Evolutionary conservation across 2,888 invertebrate species (phyloP).

Genomic region (Acleris laterana): DNA sequence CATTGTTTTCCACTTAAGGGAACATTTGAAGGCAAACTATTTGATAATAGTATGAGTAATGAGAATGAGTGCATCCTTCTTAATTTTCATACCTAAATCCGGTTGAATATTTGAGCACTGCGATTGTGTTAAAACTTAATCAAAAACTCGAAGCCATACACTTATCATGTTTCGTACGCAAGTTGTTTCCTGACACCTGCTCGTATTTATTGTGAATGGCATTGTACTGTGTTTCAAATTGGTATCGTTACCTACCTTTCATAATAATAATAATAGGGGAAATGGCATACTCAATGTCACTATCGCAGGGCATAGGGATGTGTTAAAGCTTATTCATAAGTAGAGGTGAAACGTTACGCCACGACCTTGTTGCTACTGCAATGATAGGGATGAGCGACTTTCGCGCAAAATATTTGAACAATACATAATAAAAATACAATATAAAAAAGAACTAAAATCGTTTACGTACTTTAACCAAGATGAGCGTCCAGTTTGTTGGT

Average conservation of each 20-base stretch:
- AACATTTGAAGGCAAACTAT: conserved; percentile 7
- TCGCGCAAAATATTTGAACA: conserved; percentile 56
- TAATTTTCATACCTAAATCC: too few relatives aligned
- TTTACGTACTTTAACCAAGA: conserved; percentile 82
- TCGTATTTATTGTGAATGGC: conserved; percentile 8
- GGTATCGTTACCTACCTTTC: conserved; percentile 20
- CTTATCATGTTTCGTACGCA: conserved; percentile 10
- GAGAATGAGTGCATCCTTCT: conserved; percentile 6
- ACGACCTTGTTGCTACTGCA: conserved; percentile 72
- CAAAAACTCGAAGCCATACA: conserved; percentile 12
- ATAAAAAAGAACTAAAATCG: conserved; percentile 56
- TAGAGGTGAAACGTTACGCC: conserved; percentile 73
- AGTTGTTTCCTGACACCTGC: conserved; percentile 18
- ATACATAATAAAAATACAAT: conserved; percentile 44
- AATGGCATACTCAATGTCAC: conserved; percentile 22
- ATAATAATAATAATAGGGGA: conserved; percentile 26
- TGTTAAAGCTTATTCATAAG: conserved; percentile 67
- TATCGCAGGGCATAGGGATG: conserved; percentile 19
- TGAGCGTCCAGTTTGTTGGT: conserved; percentile 81
- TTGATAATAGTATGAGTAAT: conserved; percentile 11
- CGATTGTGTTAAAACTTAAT: conserved; percentile 11
- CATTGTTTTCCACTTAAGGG: conserved; percentile 29
- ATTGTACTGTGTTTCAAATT: conserved; percentile 11
- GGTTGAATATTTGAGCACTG: too few relatives aligned
- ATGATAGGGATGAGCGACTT: conserved; percentile 50